Evolutionary conservation across 2,888 invertebrate genomes (phyloP).

Genomic region (Autographa gamma): DNA sequence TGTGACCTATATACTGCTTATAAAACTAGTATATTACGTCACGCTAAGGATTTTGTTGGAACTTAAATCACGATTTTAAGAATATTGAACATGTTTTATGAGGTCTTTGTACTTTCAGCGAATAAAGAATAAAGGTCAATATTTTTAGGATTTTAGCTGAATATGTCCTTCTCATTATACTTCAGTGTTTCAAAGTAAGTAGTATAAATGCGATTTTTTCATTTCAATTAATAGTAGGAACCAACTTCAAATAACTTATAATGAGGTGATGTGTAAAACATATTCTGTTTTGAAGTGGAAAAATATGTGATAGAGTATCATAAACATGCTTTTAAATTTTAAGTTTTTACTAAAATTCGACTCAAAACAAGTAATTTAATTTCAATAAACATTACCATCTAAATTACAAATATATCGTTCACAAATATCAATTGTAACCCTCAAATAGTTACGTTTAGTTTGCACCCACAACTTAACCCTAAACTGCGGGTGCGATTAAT

Average conservation of each 20-base stretch:
- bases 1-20: slow-evolving; percentile 69
- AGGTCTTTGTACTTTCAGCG: background rate
- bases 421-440: slow-evolving; percentile 53
- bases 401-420: slow-evolving; percentile 28
- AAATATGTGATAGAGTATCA: no score
- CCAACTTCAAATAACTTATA: no score
- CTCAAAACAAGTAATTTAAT: background rate
- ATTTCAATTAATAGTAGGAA: no score
- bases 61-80: background rate
- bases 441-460: slow-evolving; percentile 52
- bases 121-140: no score
- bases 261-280: no score
- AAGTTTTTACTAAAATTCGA: no score
- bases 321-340: no score
- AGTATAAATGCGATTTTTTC: no score
- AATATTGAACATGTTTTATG: slow-evolving; percentile 19
- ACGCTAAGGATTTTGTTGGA: slow-evolving; percentile 20
- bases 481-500: slow-evolving; percentile 66
- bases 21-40: slow-evolving; percentile 36
- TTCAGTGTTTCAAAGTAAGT: no score
- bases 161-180: no score
- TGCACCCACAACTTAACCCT: slow-evolving; percentile 57
- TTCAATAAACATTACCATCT: background rate
- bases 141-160: no score
- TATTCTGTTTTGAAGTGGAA: no score